Evolutionary conservation across 92 coral and sea anemone species (phyloP).

Genomic region (Actinernus sp.): DNA sequence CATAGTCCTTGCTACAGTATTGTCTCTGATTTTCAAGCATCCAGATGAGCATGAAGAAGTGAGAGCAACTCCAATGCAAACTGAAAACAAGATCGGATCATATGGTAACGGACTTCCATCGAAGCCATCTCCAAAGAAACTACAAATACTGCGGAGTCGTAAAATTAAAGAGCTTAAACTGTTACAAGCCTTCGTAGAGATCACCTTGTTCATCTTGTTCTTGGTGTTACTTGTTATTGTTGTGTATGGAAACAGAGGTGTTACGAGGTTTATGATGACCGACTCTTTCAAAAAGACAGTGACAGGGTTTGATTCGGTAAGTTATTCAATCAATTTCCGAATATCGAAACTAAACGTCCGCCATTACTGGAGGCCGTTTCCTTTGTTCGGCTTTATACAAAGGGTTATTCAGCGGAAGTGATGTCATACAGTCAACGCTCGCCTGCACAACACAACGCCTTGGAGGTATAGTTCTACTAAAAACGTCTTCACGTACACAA

Average conservation of each 20-base stretch:
- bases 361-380: no score
- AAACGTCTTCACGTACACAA: no score
- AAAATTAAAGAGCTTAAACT: constrained; percentile 63
- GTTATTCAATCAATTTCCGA: no score
- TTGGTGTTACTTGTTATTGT: constrained; percentile 71
- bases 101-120: not conserved
- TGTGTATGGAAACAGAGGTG: constrained; percentile 84
- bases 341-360: no score
- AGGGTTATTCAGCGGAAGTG: no score
- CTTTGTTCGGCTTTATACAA: no score
- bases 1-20: constrained; percentile 64
- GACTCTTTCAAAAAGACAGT: constrained; percentile 50
- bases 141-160: constrained; percentile 62
- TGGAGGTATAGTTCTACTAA: no score
- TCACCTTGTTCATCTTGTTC: constrained; percentile 67
- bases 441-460: no score
- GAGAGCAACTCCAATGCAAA: constrained; percentile 31
- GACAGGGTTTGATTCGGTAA: constrained; percentile 55
- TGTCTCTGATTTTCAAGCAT: constrained; percentile 68
- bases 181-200: constrained; percentile 71
- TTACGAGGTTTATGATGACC: constrained; percentile 62
- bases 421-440: no score
- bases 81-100: constrained; percentile 1
- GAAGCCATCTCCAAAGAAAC: constrained; percentile 52
- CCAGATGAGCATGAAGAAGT: constrained; percentile 72